Conservation (phyloP, 2,888 invertebrate species). For the Deilephila elpenor region DNA sequence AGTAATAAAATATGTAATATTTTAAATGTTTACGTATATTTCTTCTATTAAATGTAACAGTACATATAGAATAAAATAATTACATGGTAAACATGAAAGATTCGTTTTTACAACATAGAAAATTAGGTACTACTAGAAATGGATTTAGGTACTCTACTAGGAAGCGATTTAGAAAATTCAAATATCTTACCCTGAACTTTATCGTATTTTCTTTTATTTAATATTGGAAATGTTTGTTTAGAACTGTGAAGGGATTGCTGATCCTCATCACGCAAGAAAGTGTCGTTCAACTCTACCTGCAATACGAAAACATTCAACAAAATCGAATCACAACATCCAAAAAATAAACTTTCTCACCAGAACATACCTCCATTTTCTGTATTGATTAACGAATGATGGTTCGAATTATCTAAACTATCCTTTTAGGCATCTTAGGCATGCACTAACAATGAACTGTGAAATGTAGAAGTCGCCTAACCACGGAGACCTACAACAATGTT, state of each 20-base stretch:
- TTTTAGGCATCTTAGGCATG: conserved; percentile 58
- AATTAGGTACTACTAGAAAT: no score
- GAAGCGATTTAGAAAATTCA: not conserved
- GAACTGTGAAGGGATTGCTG: conserved; percentile 56
- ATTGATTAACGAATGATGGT: conserved; percentile 39
- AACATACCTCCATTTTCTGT: conserved; percentile 70
- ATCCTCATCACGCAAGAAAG: conserved; percentile 67
- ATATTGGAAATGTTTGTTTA: conserved; percentile 53
- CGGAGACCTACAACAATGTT: conserved; percentile 63
- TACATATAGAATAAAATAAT: not conserved
- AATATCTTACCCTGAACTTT: conserved; percentile 55
- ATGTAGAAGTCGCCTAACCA: conserved; percentile 56
- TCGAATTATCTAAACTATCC: conserved; percentile 49
- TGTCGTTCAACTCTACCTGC: conserved; percentile 65
- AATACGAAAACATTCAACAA: conserved; percentile 35
- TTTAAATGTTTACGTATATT: not conserved
- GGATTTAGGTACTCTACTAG: no score
- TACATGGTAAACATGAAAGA: not conserved
- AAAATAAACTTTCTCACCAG: conserved; percentile 15
- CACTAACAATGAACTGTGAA: conserved; percentile 52
- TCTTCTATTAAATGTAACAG: not conserved
- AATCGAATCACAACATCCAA: not conserved
- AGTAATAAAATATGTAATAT: conserved; percentile 15
- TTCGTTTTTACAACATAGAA: no score
- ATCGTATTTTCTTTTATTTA: conserved; percentile 66